A percentile compares a stretch with the other conserved stretches of the same genome.
Evolutionary conservation across 2,113 vertebrate species (phyloP).

Genomic region (Mungos mungo): DNA sequence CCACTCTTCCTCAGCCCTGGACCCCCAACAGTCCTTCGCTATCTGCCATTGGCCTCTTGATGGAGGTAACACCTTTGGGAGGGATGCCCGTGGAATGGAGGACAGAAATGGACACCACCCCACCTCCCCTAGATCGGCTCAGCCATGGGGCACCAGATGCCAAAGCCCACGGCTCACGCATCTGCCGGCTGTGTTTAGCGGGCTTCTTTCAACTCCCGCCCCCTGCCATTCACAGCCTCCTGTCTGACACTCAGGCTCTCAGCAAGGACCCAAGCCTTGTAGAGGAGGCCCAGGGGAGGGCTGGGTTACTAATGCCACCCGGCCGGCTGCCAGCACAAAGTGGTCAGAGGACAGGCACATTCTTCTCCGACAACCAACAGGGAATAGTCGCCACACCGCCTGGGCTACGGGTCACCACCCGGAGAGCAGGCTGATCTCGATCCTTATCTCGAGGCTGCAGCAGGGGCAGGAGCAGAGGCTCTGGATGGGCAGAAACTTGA

Average conservation of each 20-base stretch:
- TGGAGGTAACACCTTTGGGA: not conserved
- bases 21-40: not conserved
- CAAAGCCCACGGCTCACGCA: not conserved
- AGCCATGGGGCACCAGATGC: not conserved
- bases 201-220: not conserved
- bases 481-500: not conserved
- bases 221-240: not conserved
- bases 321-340: not conserved
- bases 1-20: rapidly evolving
- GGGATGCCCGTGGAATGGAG: not conserved
- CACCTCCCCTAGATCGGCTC: not conserved
- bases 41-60: not conserved
- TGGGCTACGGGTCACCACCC: not conserved
- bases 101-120: rapidly evolving
- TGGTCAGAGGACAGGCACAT: conserved; percentile 12
- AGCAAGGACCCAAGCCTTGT: not conserved
- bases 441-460: conserved; percentile 14
- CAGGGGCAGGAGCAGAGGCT: not conserved
- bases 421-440: not conserved
- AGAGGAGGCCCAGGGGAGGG: conserved; percentile 46
- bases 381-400: not conserved
- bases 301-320: conserved; percentile 17
- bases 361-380: conserved; percentile 32
- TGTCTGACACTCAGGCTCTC: not conserved
- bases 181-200: not conserved